Evolutionary conservation across 1,140 invertebrate species (phyloP).

Genomic region (Vanessa atalanta): DNA sequence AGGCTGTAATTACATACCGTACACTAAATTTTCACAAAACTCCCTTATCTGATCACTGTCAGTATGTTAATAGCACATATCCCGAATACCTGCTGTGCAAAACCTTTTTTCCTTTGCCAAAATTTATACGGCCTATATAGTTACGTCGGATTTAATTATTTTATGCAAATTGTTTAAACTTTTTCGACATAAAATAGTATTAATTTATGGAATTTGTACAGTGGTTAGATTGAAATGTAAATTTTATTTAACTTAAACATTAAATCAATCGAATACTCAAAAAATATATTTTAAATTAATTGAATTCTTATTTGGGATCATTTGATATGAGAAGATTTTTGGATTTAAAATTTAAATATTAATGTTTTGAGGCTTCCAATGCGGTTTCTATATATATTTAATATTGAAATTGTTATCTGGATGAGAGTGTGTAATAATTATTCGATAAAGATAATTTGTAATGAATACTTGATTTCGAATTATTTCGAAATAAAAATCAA

Average conservation of each 20-base stretch:
- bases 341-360: too few relatives aligned
- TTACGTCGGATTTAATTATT: conserved; percentile 33
- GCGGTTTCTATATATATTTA: too few relatives aligned
- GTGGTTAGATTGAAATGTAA: conserved; percentile 11
- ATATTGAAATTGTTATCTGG: too few relatives aligned
- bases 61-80: conserved; percentile 73
- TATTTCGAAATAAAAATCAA: too few relatives aligned
- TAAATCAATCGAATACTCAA: not conserved
- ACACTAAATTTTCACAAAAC: conserved; percentile 74
- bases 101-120: conserved; percentile 47
- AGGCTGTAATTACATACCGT: conserved; percentile 63
- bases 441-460: too few relatives aligned
- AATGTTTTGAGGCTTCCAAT: too few relatives aligned
- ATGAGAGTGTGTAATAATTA: too few relatives aligned
- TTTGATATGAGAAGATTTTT: too few relatives aligned
- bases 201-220: not conserved
- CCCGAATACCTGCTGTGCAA: conserved; percentile 55
- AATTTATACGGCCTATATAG: conserved; percentile 31
- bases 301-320: too few relatives aligned
- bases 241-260: not conserved
- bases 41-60: conserved; percentile 64
- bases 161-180: conserved; percentile 33
- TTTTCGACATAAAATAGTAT: conserved; percentile 17
- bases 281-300: not conserved
- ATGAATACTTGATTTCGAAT: too few relatives aligned